These are phyloP conservation scores for Alexandromys fortis DNA, from an alignment of 2,113 vertebrate genomes.

Conservation along the genomic window DNA sequence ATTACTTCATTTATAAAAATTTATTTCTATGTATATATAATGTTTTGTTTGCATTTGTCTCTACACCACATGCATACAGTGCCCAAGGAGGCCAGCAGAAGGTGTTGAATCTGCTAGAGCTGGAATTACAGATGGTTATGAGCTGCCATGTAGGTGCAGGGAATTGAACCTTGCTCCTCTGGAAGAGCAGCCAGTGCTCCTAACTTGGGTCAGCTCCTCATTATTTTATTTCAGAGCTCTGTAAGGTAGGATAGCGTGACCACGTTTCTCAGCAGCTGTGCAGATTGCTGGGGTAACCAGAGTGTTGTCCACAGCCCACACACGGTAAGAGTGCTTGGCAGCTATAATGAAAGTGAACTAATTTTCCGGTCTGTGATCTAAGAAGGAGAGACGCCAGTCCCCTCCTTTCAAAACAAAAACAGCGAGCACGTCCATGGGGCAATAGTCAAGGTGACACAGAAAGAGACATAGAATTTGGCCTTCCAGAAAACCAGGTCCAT, in stretches of 20 bases:
- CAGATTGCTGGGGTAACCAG: not conserved
- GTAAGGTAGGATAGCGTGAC: not conserved
- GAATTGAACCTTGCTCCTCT: not conserved
- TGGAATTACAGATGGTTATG: not conserved
- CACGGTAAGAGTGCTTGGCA: not conserved
- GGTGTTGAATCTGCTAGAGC: not conserved
- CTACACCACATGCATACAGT: not conserved
- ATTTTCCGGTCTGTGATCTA: not conserved
- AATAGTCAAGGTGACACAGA: not conserved
- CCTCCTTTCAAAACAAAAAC: not conserved
- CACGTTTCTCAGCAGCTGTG: not conserved
- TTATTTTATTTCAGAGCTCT: conserved; percentile 28
- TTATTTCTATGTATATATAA: not conserved
- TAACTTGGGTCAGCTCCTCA: not conserved
- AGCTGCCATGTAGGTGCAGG: not conserved
- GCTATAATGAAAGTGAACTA: not conserved
- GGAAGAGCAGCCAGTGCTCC: not conserved
- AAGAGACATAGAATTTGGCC: not conserved
- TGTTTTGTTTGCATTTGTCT: not conserved
- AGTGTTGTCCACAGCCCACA: not conserved
- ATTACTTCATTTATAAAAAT: not conserved
- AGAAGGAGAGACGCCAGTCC: not conserved
- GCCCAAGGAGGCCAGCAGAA: not conserved
- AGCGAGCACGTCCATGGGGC: not conserved
- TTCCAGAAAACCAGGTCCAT: not conserved